A percentile compares a stretch with the other conserved stretches of the same genome.
These are phyloP conservation scores for Sebastes goodei DNA, from an alignment of 2,797 vertebrate genomes.

Conservation along the genomic window DNA sequence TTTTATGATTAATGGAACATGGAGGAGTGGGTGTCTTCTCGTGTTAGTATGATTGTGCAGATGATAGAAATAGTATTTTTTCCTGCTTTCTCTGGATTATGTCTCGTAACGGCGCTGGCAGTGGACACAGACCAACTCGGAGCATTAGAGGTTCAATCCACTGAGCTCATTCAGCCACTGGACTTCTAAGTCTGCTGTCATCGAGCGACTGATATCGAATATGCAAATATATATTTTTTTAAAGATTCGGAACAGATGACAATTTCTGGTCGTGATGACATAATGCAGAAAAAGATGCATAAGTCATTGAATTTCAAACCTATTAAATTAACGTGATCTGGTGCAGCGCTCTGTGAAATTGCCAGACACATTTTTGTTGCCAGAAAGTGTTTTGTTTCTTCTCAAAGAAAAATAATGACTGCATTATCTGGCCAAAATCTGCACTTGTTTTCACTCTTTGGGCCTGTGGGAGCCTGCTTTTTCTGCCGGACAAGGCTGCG, in stretches of 20 bases:
- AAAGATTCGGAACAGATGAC: constrained; percentile 7
- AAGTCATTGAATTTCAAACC: constrained; percentile 26
- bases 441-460: constrained; percentile 41
- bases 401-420: constrained; percentile 61
- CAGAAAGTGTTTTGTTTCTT: constrained; percentile 60
- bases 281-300: constrained; percentile 14
- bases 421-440: constrained; percentile 62
- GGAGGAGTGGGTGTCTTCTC: background rate
- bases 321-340: constrained; percentile 55
- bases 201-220: background rate
- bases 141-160: background rate
- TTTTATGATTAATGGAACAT: constrained; percentile 6
- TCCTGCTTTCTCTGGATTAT: constrained; percentile 32
- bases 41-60: constrained; percentile 4
- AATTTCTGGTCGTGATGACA: background rate
- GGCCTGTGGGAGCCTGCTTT: constrained; percentile 45
- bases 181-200: constrained; percentile 18
- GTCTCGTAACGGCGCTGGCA: constrained; percentile 14
- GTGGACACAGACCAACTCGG: constrained; percentile 12
- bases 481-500: constrained; percentile 11
- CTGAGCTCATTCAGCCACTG: constrained; percentile 1
- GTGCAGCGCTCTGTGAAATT: constrained; percentile 30
- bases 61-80: constrained; percentile 23
- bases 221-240: constrained; percentile 2
- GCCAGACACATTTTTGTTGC: constrained; percentile 44